Evolutionary conservation across 2,888 invertebrate genomes (phyloP).

Genomic region (Oscheius myriophilus): DNA sequence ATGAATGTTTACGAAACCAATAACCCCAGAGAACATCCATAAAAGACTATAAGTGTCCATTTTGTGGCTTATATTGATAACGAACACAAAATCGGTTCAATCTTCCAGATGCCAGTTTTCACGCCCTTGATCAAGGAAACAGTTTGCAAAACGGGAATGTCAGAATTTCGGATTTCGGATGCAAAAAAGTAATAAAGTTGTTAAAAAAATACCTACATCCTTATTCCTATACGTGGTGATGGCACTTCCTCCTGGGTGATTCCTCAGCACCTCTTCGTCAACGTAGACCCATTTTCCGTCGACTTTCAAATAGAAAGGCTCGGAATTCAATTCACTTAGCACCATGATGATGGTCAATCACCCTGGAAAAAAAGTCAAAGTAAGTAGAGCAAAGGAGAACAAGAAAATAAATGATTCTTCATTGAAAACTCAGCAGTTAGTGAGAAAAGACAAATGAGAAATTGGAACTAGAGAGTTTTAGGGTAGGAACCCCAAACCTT

Average conservation of each 20-base stretch:
- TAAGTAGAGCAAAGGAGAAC: background rate
- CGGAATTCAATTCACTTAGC: slow-evolving; percentile 57
- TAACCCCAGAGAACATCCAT: too few species aligned
- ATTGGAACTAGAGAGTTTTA: background rate
- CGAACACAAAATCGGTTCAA: too few species aligned
- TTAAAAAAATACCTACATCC: slow-evolving; percentile 41
- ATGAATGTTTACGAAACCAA: too few species aligned
- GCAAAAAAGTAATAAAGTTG: background rate
- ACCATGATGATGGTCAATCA: slow-evolving; percentile 51
- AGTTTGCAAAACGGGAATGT: too few species aligned
- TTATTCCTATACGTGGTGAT: slow-evolving; percentile 66
- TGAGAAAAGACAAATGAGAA: background rate
- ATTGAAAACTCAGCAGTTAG: background rate
- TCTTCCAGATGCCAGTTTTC: too few species aligned
- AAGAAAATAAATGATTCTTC: background rate
- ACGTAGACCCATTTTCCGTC: slow-evolving; percentile 67
- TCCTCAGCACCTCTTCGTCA: slow-evolving; percentile 57
- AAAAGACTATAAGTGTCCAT: too few species aligned
- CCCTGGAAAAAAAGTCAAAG: slow-evolving; percentile 10
- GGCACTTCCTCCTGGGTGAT: slow-evolving; percentile 66
- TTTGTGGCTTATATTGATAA: too few species aligned
- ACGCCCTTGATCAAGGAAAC: too few species aligned
- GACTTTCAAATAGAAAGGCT: slow-evolving; percentile 64
- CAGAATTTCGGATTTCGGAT: background rate
- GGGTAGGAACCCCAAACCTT: background rate